Percentiles rank a stretch among this genome's conserved stretches.
Conservation (phyloP, 2,113 vertebrate species). For the Macrotis lagotis region DNA sequence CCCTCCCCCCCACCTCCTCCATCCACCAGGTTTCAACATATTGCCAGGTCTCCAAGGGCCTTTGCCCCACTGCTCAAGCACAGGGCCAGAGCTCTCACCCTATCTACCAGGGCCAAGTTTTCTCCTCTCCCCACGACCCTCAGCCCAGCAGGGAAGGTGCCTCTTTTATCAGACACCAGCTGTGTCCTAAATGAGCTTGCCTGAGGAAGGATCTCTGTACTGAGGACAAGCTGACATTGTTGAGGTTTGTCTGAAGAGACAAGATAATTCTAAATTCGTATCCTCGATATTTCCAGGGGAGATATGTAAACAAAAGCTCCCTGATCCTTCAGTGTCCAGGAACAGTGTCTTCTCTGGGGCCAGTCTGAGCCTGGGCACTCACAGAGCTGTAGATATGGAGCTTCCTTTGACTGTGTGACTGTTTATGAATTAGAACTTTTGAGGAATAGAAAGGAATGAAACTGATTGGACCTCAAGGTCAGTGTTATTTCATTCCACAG, state of each 20-base stretch:
- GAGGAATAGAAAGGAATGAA: constrained; percentile 18
- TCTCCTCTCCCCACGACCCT: neutral
- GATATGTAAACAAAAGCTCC: constrained; percentile 78
- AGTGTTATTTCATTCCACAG: constrained; percentile 1
- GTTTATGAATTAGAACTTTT: constrained; percentile 36
- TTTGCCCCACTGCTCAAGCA: neutral
- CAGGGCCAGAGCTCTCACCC: neutral
- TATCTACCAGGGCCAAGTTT: neutral
- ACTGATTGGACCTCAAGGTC: neutral
- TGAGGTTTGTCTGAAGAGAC: constrained; percentile 54
- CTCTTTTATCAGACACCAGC: constrained; percentile 68
- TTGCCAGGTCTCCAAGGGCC: neutral
- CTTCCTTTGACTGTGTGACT: neutral
- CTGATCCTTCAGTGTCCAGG: constrained; percentile 56
- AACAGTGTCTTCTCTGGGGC: constrained; percentile 56
- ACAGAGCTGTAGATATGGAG: neutral
- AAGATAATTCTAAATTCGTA: constrained; percentile 80
- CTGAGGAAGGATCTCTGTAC: constrained; percentile 47
- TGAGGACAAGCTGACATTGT: constrained; percentile 79
- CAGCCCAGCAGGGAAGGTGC: neutral
- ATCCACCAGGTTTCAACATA: neutral
- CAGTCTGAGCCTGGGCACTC: constrained; percentile 2
- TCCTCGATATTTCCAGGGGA: constrained; percentile 72
- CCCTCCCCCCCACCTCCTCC: neutral
- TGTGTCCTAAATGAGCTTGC: constrained; percentile 58